Evolutionary conservation across 2,888 invertebrate genomes (phyloP), one percentile per base, ranked within the genome.

Genomic region (Drosophila siamana): DNA sequence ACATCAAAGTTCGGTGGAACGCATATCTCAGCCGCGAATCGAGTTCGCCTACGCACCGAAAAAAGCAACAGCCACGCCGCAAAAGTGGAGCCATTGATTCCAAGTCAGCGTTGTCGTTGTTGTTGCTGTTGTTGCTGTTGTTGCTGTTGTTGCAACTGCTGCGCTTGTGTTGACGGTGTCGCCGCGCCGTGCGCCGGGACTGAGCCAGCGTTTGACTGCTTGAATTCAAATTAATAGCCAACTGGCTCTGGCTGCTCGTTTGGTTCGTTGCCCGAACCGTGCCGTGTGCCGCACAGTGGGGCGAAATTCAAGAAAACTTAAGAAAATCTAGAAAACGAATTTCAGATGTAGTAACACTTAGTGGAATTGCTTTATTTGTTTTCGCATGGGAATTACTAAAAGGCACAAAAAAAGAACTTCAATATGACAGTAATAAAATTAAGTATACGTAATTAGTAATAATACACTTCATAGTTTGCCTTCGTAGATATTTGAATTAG

Each of bases 201-300:
- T 60, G 60, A 72, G 70, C 63, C 72, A 76, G 74, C 86, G 65
- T 88, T 78, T 76, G 89, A 89, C 89, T 88, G 89, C 89, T 86
- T 90, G 90, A 84, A 89, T 89, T 90, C 89, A 90, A 89, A 89
- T 89, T 88, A 90, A 90, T 90, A 90, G 89, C 79, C 78, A 75
- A 78, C 74, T 75, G 78, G 75, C 75, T 75, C 19, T 60, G 59
- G 50, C 64, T 56, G 66, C 56, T 67, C 9, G 59, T 55, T 68
- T 68, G 74, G 75, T 76, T 75, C 78, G 75, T 78, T 76, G 75
- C 44, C 78, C 74, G 78, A 54, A 38, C 73, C 48, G 46, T 30
- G 52, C 48, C 40, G 57, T 50, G 44, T 63, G 54, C 46, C 44
- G 56, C 59, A 59, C 59, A 50, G 62, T 62, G 62, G 28, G 5